Base-by-base conservation (phyloP, 2,888 invertebrate genomes). In the Cyclophora albipunctata region DNA sequence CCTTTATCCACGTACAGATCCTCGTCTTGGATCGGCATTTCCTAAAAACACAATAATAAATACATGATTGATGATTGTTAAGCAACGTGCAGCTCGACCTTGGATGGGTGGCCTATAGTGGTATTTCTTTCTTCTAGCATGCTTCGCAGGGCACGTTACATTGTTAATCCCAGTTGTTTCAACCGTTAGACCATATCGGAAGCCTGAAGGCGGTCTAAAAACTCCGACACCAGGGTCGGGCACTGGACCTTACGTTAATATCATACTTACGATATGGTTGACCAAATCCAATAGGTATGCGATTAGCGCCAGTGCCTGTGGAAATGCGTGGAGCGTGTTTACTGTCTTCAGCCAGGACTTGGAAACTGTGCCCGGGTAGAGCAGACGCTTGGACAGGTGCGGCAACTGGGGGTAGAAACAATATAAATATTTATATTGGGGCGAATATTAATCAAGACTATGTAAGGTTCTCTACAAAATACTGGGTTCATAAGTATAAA, bases 301-400 rank as follows among this genome's bases (percentile, higher is more conserved):
- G 6, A 91, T 73, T 71, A 91, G 87, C 0, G 89, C 91, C 4
- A 91, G 68, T 45, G 91, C 91, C 41, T 90, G 88, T 1, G 90
- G 90, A 75, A 89, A 91, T 0, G 91, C 89, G 66, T 91, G 91
- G 62, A 88, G 79, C 0, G 90, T 89, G 73, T 91, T 91, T 3
- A 90, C 91, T 0, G 91, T 87, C 70, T 89, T 88, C 61, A 91
- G 71, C 91, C 91, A 91, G 0, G 91, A 90, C 74, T 91, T 91
- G 58, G 89, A 84, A 7, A 91, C 78, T 0, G 76, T 54, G 4
- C 90, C 91, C 1, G 91, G 90, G 76, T 91, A 91, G 59, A 89
- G 80, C 7, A 91, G 71, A 2, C 88, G 84, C 57, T 89, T 90
- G 3, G 83, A 76, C 47, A 89, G 60, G 56, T 84, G 85, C 1